Base-by-base conservation (phyloP, 2,113 vertebrate genomes). In the Sula dactylatra region DNA sequence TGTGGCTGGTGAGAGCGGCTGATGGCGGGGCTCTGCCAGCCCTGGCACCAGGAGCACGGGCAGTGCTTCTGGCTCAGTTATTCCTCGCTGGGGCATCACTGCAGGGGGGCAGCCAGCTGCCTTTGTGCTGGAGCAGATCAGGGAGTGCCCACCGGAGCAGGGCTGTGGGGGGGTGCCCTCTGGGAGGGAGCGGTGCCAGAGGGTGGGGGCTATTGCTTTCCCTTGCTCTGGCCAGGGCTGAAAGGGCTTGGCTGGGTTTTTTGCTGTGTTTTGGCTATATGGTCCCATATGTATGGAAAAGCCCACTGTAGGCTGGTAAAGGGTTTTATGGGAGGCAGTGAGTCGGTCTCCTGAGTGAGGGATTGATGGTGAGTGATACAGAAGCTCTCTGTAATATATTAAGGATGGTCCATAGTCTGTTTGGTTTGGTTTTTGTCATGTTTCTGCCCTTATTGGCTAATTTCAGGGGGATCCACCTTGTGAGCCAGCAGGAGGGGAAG, bases 131-230 rank as follows among this genome's bases (percentile, higher is more conserved):
- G 38, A 59, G 56, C 4, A 3, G 45, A 17, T 89, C 62, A 65
- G 38, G 47, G 22, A 56, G 29, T 3, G 4, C 62, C 25, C 29
- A 42, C 6, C 8, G 32, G 31, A 82, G 13, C 27, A 22, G 38
- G 65, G 40, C n/a, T 42, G 25, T 16, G 21, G 21, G 59, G 12
- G 58, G 27, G 40, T 3, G 11, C 6, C 42, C 42, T 77, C n/a
- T 4, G 4, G 38, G 38, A 16, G 5, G 36, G 24, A 88, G 47
- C 0, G 0, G 50, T n/a, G 62, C 16, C 26, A 19, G 19, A 49
- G 18, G 5, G 0, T 50, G 52, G 6, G n/a, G 16, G 34, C 2
- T 40, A 29, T 70, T 2, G 3, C 36, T 42, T 27, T 24, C 40
- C 36, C 36, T 70, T 27, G 58, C 13, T 54, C 42, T 86, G 65